These are phyloP conservation scores for Rousettus madagascariensis DNA, from an alignment of 2,797 vertebrate genomes.

Conservation along the genomic window DNA sequence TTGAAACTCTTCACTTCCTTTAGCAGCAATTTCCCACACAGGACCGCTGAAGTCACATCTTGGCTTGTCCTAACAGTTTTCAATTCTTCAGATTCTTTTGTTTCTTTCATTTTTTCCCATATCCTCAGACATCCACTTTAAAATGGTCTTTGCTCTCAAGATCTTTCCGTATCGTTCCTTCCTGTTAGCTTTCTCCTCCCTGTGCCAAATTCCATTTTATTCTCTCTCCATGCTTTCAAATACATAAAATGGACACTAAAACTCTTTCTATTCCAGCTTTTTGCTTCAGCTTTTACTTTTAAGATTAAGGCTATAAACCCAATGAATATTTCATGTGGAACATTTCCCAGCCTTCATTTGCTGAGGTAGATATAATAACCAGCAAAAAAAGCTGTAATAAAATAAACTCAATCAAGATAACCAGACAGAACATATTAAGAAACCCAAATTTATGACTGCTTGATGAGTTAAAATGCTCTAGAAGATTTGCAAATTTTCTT, in stretches of 20 bases:
- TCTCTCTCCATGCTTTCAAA: background rate
- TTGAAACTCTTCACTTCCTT: conserved; percentile 34
- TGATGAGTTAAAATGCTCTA: conserved; percentile 18
- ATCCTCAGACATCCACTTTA: conserved; percentile 52
- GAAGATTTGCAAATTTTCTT: background rate
- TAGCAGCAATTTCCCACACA: conserved; percentile 70
- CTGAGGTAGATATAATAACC: conserved; percentile 20
- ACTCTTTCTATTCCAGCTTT: conserved; percentile 8
- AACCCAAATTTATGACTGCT: background rate
- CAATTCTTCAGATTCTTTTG: conserved; percentile 71
- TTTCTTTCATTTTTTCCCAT: conserved; percentile 33
- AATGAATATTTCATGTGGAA: conserved; percentile 48
- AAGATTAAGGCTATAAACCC: conserved; percentile 43
- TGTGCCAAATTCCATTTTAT: background rate
- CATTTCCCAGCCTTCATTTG: conserved; percentile 1
- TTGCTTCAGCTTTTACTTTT: conserved; percentile 48
- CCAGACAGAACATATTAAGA: conserved; percentile 30
- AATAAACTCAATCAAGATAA: conserved; percentile 56
- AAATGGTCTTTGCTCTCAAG: conserved; percentile 25
- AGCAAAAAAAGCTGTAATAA: conserved; percentile 54
- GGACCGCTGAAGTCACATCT: conserved; percentile 53
- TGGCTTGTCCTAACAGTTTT: conserved; percentile 56
- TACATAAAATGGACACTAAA: conserved; percentile 32
- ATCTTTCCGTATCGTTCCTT: conserved; percentile 2
- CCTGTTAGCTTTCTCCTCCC: background rate